Evolutionary conservation across 2,113 vertebrate species (phyloP), one percentile per base, ranked within the genome.

Genomic region (Protobothrops mucrosquamatus): DNA sequence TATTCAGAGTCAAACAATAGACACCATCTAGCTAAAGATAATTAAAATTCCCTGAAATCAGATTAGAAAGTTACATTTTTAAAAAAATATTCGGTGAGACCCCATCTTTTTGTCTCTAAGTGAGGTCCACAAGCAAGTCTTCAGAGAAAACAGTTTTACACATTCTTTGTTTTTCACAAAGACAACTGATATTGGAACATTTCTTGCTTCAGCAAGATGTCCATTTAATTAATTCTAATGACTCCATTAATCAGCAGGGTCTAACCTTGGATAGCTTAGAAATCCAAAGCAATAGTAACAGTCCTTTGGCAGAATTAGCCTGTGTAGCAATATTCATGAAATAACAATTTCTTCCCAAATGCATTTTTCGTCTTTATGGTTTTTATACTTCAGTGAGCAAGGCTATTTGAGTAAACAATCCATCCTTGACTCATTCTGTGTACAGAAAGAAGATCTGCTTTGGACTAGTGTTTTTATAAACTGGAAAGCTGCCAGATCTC

Each of bases 391-490:
- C 97, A 93, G 92, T 0, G 6, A 97, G 95, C 95, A 97, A 93
- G 92, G 97, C 97, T 95, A 88, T 97, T 96, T 95, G 95, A 96
- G 96, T 96, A 96, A 97, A 97, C 96, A 96, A 98, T 97, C 94
- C 93, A 95, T 95, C 95, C 94, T 97, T 96, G 97, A 95, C 94
- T 97, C 94, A 95, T 94, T 96, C 12, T 97, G 95, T 96, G 94
- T 95, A 97, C 92, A 94, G 90, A 97, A 91, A 95, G 91, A 94
- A 96, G 95, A 97, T 97, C 96, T 92, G 96, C 91, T n/a, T 94
- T 94, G 97, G 96, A 95, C 89, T 96, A 96, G 96, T 97, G 95
- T 97, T 97, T 97, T 98, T 97, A 97, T 96, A 97, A 97, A 97
- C 95, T 98, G 98, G 97, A 97, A 96, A 95, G 87, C 96, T 97